Conservation (phyloP, 23 tunicate species). For the Styela plicata region DNA sequence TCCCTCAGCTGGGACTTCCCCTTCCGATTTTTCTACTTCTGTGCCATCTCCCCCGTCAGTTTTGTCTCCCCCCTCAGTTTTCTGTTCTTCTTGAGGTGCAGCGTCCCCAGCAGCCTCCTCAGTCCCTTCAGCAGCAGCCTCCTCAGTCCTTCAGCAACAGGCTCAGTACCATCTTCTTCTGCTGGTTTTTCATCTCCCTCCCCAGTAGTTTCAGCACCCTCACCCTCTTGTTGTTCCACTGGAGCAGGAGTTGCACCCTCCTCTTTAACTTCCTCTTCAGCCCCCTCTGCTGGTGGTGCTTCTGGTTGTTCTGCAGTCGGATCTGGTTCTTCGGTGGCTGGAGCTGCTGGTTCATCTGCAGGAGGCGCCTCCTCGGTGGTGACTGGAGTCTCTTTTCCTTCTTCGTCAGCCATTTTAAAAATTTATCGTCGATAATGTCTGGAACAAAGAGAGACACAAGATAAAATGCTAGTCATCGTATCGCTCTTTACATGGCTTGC, state of each 20-base stretch:
- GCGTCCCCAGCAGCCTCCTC: conserved; percentile 22
- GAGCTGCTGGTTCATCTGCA: background rate
- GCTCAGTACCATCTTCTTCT: background rate
- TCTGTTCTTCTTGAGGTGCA: conserved; percentile 7
- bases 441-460: too few relatives aligned
- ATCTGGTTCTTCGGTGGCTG: background rate
- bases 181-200: background rate
- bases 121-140: background rate
- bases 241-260: conserved; percentile 1
- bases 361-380: background rate
- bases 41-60: background rate
- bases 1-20: background rate
- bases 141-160: background rate
- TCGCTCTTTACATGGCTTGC: too few relatives aligned
- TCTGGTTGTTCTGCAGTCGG: background rate
- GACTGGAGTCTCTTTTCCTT: background rate
- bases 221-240: background rate
- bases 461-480: too few relatives aligned
- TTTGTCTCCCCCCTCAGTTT: background rate
- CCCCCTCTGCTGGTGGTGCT: conserved; percentile 5
- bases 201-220: background rate
- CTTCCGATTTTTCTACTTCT: conserved; percentile 5
- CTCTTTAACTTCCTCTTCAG: background rate
- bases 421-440: too few relatives aligned
- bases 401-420: background rate